Conservation (phyloP, 2,888 invertebrate genomes). For the Nomada ruficornis region DNA sequence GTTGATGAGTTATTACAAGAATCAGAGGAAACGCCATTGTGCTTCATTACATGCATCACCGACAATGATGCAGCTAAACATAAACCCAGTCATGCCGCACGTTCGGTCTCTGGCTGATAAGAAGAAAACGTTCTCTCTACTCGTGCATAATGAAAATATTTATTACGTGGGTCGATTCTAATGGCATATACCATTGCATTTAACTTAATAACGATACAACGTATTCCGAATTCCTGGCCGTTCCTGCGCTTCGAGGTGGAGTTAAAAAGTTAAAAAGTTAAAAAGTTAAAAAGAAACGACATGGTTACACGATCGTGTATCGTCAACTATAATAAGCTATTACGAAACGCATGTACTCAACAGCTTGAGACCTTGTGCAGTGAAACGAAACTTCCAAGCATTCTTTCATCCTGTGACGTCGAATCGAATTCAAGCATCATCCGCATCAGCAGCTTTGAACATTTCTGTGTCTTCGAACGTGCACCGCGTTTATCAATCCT, state of each 20-base stretch:
- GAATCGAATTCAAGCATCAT: not conserved
- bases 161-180: not conserved
- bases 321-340: not conserved
- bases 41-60: not conserved
- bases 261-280: no score
- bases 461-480: not conserved
- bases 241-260: not conserved
- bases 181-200: no score
- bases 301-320: not conserved
- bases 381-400: not conserved
- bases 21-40: not conserved
- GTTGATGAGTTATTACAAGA: not conserved
- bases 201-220: no score
- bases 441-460: not conserved
- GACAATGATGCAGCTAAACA: constrained; percentile 22
- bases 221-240: not conserved
- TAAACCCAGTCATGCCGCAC: not conserved
- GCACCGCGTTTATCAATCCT: not conserved
- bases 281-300: not conserved
- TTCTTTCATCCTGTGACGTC: constrained; percentile 6
- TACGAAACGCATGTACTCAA: constrained; percentile 6
- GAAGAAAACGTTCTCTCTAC: not conserved
- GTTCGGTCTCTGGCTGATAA: not conserved
- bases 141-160: not conserved
- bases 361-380: constrained; percentile 17